These are phyloP conservation scores for Rhagophthalmus giganteus DNA, from an alignment of 2,888 invertebrate genomes.

Conservation along the genomic window DNA sequence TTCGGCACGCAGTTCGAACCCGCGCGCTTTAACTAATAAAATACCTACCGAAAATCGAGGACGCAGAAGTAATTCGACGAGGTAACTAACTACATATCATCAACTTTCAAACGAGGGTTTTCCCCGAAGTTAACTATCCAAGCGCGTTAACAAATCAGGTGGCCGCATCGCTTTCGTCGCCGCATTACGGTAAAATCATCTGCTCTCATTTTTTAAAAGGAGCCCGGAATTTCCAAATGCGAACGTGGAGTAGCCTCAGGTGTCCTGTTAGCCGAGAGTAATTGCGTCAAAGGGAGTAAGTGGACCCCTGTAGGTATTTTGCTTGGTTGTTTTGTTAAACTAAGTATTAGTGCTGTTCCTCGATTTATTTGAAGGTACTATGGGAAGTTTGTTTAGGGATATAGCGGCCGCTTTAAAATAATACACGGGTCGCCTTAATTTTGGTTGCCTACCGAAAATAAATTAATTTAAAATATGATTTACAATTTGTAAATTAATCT, in stretches of 20 bases:
- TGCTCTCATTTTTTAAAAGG: constrained; percentile 11
- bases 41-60: background rate
- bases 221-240: constrained; percentile 15
- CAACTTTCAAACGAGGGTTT: too few relatives aligned
- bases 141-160: background rate
- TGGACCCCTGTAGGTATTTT: constrained; percentile 19
- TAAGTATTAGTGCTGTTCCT: constrained; percentile 6
- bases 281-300: constrained; percentile 24
- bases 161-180: background rate
- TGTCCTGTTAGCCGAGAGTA: constrained; percentile 21
- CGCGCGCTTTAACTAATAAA: too few relatives aligned
- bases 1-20: too few relatives aligned
- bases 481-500: constrained; percentile 6
- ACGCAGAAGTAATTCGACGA: too few relatives aligned
- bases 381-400: background rate
- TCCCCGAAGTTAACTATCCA: too few relatives aligned
- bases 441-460: too few relatives aligned
- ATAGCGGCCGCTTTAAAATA: background rate
- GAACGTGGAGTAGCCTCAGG: constrained; percentile 20
- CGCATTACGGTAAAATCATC: constrained; percentile 1
- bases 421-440: too few relatives aligned
- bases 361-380: background rate
- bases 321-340: constrained; percentile 19
- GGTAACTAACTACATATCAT: too few relatives aligned
- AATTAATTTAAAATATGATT: constrained; percentile 6